Evolutionary conservation across 2,888 invertebrate genomes (phyloP).

Genomic region (Tipula lateralis): DNA sequence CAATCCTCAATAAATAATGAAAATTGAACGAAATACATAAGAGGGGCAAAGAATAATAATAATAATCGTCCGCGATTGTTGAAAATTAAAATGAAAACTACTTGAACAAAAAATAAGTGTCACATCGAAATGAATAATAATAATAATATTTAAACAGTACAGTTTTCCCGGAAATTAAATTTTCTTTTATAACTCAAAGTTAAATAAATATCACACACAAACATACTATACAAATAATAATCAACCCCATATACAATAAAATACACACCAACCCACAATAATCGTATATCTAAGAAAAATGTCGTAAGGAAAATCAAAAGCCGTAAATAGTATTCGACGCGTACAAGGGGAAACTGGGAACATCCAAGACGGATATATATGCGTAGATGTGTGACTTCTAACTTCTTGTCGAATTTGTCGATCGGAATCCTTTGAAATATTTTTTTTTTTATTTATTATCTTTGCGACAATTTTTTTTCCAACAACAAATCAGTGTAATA

Average conservation of each 20-base stretch:
- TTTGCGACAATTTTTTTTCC: neutral
- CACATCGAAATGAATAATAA: neutral
- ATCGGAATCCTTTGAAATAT: neutral
- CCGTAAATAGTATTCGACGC: neutral
- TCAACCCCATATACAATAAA: neutral
- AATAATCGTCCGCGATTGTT: neutral
- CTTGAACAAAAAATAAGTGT: neutral
- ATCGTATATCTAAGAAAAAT: neutral
- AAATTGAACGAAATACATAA: neutral
- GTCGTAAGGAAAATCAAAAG: neutral
- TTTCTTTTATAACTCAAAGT: neutral
- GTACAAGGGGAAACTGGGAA: neutral
- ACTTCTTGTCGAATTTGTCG: neutral
- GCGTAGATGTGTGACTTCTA: neutral
- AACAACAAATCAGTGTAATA: neutral
- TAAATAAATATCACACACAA: neutral
- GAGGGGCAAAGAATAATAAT: neutral
- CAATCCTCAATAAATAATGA: neutral
- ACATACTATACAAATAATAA: neutral
- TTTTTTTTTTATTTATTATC: neutral
- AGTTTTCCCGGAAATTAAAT: neutral
- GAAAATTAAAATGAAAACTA: neutral
- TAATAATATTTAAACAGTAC: neutral
- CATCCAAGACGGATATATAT: neutral
- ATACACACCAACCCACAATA: neutral